Conservation (phyloP, 1,140 invertebrate genomes). For the Riptortus pedestris region DNA sequence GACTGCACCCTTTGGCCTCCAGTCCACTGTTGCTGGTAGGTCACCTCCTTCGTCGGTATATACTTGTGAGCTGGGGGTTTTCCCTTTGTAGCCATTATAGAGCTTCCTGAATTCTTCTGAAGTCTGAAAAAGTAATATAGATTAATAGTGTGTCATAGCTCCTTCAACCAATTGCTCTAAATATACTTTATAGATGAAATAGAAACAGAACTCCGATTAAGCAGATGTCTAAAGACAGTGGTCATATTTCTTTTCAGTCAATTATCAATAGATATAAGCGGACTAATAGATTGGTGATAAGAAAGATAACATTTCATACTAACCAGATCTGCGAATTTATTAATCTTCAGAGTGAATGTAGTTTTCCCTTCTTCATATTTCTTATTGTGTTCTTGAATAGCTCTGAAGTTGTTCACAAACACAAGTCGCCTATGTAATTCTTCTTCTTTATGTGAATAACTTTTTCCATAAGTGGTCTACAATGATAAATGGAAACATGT, state of each 20-base stretch:
- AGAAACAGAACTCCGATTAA: background rate
- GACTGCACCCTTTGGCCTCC: conserved; percentile 76
- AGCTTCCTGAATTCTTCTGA: background rate
- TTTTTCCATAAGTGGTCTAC: background rate
- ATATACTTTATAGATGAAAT: background rate
- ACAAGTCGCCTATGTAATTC: background rate
- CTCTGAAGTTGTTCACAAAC: background rate
- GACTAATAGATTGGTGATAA: background rate
- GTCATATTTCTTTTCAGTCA: background rate
- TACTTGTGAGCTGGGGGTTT: background rate
- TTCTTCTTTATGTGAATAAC: background rate
- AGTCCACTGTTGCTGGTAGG: conserved; percentile 64
- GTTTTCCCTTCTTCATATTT: background rate
- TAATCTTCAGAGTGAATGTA: background rate
- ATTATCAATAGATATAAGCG: background rate
- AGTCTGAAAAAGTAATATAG: background rate
- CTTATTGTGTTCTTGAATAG: background rate
- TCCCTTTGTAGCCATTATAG: background rate
- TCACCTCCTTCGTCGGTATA: conserved; percentile 39
- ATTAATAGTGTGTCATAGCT: background rate
- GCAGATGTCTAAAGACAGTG: background rate
- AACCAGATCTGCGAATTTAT: background rate
- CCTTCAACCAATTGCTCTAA: background rate
- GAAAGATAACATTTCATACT: background rate
- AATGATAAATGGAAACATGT: no score